Evolutionary conservation across 2,888 invertebrate genomes (phyloP), one percentile per base, ranked within the genome.

Genomic region (Apomyelois bistriatella): DNA sequence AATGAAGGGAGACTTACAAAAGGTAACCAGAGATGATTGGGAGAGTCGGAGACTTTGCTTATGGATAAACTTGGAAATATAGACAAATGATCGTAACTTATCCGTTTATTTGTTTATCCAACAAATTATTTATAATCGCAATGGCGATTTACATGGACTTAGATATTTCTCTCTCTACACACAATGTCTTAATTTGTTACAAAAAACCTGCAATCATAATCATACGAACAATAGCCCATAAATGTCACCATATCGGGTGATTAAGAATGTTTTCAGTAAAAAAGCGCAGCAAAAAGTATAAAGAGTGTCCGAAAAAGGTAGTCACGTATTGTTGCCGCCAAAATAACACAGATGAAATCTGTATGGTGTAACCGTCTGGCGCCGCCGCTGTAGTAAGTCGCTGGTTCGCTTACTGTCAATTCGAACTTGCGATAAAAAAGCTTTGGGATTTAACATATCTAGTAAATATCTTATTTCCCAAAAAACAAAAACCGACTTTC

Each of bases 321-420:
- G 74, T 80, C 85, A 85, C 79, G 85, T 83, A 83, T 83, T 83
- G 83, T 85, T 79, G 75, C 71, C 76, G 75, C 79, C 80, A 79
- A 85, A 85, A 80, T 79, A 76, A 73, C 74, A 67, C 73, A 85
- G 85, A 86, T 85, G 84, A 80, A 83, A 88, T 87, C 86, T 79
- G 71, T 72, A 66, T 74, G 78, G 72, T 72, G 82, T 76, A 80
- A 82, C 75, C 66, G 80, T 71, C 77, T 84, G 86, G 86, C 85
- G 86, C 84, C 85, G 86, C 84, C 85, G 73, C 64, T 61, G 62
- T 57, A 55, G 60, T 64, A 53, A 54, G 13, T 40, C 12, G 40
- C 58, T 5, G 22, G 22, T 22, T 22, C 22, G 22, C 22, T 5
- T 58, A 58, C 62, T 17, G 17, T 30, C 4, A 8, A 4, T 30